These are phyloP conservation scores for Cerastoderma edule DNA, from an alignment of 2,888 invertebrate genomes.

Conservation along the genomic window DNA sequence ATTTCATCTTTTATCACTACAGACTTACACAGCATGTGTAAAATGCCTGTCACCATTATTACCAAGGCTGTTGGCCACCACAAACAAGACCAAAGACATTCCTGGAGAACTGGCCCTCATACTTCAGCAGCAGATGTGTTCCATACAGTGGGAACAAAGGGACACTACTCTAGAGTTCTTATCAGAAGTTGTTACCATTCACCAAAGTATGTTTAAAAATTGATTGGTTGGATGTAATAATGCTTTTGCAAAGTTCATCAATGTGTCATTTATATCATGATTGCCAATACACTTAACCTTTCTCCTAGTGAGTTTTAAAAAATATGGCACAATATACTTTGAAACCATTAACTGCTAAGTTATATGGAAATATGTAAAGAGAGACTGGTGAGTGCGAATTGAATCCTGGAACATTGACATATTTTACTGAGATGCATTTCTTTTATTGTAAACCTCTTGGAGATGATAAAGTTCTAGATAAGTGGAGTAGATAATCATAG, in stretches of 20 bases:
- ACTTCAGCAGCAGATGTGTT: slow-evolving; percentile 55
- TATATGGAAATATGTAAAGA: no score
- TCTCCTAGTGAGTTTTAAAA: background rate
- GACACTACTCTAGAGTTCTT: slow-evolving; percentile 62
- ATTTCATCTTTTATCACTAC: no score
- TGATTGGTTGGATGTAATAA: background rate
- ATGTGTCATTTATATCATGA: background rate
- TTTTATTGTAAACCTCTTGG: no score
- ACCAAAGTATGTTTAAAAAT: slow-evolving; percentile 37
- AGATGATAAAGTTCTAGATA: no score
- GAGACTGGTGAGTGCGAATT: no score
- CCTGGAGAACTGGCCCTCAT: slow-evolving; percentile 30
- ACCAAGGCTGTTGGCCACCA: background rate
- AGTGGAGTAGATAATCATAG: no score
- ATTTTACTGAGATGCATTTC: no score
- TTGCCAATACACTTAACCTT: background rate
- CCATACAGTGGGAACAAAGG: slow-evolving; percentile 62
- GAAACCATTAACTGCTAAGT: no score
- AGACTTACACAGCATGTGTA: slow-evolving; percentile 25
- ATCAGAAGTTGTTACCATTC: slow-evolving; percentile 32
- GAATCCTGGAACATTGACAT: no score
- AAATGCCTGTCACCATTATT: slow-evolving; percentile 24
- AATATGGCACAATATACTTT: background rate
- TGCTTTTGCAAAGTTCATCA: no score
- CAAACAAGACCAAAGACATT: background rate